Evolutionary conservation across 2,797 vertebrate species (phyloP).

Genomic region (Catostomus latipinnis): DNA sequence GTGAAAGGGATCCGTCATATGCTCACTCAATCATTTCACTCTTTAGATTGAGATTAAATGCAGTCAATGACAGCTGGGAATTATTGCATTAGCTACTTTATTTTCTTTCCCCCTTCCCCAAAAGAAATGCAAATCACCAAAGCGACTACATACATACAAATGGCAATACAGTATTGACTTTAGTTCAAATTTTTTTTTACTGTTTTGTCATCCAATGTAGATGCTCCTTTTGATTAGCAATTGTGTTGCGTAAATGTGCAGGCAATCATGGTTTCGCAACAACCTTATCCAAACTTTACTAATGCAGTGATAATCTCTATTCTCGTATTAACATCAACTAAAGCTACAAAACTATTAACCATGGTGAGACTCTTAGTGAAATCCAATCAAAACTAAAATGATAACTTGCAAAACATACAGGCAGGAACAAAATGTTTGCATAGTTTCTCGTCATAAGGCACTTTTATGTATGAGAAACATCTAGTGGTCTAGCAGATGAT

Average conservation of each 20-base stretch:
- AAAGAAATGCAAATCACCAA: constrained; percentile 81
- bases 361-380: constrained; percentile 64
- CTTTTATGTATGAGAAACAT: constrained; percentile 79
- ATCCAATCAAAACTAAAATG: constrained; percentile 72
- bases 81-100: constrained; percentile 92
- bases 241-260: constrained; percentile 43
- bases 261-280: constrained; percentile 35
- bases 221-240: constrained; percentile 49
- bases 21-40: not conserved
- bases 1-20: not conserved
- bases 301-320: constrained; percentile 27
- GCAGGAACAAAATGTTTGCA: constrained; percentile 84
- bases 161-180: constrained; percentile 71
- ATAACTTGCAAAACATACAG: constrained; percentile 77
- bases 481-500: constrained; percentile 61
- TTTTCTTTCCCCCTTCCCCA: constrained; percentile 76
- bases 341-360: constrained; percentile 71
- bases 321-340: constrained; percentile 44
- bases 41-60: constrained; percentile 12
- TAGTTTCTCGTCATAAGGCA: constrained; percentile 95
- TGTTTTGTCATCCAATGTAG: constrained; percentile 64
- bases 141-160: constrained; percentile 84
- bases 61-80: constrained; percentile 45
- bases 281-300: constrained; percentile 43
- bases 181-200: constrained; percentile 60